Evolutionary conservation across 2,113 vertebrate species (phyloP).

Genomic region (Pseudorasbora parva): DNA sequence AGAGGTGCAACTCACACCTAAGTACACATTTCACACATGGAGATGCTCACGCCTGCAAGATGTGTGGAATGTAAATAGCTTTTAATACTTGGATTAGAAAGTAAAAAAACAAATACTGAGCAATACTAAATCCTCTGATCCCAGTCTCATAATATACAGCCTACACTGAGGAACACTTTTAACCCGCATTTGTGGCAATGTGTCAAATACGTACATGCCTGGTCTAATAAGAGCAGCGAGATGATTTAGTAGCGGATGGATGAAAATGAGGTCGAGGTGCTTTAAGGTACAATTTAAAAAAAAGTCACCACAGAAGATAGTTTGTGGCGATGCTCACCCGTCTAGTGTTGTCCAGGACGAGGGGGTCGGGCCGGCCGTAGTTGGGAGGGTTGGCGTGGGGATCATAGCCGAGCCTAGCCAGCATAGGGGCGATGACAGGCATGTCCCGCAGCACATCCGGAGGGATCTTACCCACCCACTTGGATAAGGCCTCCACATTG

Average conservation of each 20-base stretch:
- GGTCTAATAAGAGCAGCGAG: not conserved
- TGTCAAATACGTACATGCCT: not conserved
- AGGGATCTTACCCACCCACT: conserved; percentile 98
- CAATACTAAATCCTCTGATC: conserved; percentile 36
- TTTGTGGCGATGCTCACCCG: conserved; percentile 80
- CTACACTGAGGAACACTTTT: conserved; percentile 48
- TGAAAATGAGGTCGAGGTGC: not conserved
- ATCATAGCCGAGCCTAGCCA: conserved; percentile 92
- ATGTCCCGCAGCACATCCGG: conserved; percentile 92
- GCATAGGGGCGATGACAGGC: conserved; percentile 93
- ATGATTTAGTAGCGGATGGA: not conserved
- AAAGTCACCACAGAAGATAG: not conserved
- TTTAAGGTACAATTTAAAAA: not conserved
- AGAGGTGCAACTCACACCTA: conserved; percentile 3
- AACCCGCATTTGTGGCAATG: conserved; percentile 42
- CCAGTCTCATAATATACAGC: conserved; percentile 37
- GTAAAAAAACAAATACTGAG: conserved; percentile 43
- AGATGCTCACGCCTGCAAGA: not conserved
- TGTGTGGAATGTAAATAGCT: conserved; percentile 19
- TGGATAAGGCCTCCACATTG: conserved; percentile 93
- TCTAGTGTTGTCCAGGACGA: conserved; percentile 94
- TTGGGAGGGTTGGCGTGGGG: conserved; percentile 94
- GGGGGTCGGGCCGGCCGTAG: conserved; percentile 91
- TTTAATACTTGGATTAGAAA: conserved; percentile 23
- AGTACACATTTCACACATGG: not conserved